Evolutionary conservation across 1,140 invertebrate species (phyloP), one percentile per base, ranked within the genome.

Genomic region (Protaetia brevitarsis): DNA sequence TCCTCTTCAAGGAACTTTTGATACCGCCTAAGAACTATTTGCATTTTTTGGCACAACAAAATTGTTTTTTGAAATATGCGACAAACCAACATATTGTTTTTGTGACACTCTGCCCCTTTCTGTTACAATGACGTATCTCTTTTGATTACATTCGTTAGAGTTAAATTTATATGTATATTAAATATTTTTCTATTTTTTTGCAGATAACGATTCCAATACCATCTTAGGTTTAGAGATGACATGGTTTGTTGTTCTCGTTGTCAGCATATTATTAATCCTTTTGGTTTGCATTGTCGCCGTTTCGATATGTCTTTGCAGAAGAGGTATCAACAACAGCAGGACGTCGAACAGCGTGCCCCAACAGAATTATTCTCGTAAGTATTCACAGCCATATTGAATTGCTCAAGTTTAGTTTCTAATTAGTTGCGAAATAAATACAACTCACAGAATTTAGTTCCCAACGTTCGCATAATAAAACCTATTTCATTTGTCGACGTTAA

Each of bases 211-310:
- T 61, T 81, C 84, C n/a, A 84, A 84, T 61, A 89, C 87, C 41
- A 88, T 92, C 58, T 79, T 91, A 64, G 90, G 91, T 30, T 81
- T 92, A 76, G 87, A 88, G 71, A 83, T 87, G 70, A 86, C 88
- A 60, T 88, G 90, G 84, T 88, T 94, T 75, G 87, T 89, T 41
- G 82, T 89, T 27, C 82, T 86, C 57, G 84, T 89, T 10, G 86
- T 90, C 27, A 86, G 86, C 68, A 80, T 85, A 29, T 79, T 88
- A 68, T 80, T 94, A 68, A 81, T 89, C 64, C 78, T 88, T 68
- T 85, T 86, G 67, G 86, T 87, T 16, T 82, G 85, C 63, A 85
- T 88, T n/a, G 85, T 87, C 36, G 85, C 83, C 31, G 79, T 86
- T 11, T 84, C 86, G 19, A 83, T 91, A 69, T 94, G 90, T 79